These are phyloP conservation scores for Cyphomyrmex costatus DNA, from an alignment of 1,140 invertebrate genomes.

Conservation along the genomic window DNA sequence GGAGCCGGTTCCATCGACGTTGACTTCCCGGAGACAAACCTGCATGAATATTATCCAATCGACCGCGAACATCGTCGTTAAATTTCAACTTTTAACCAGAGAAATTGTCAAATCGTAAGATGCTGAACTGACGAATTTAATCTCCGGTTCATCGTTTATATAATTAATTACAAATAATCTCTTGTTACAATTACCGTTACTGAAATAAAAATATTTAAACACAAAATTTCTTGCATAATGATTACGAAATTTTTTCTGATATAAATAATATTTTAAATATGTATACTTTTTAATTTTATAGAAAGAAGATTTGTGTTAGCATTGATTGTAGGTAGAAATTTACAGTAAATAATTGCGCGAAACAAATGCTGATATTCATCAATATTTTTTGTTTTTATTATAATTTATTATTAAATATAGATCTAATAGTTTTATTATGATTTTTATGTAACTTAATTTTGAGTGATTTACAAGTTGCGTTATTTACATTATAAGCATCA, in stretches of 20 bases:
- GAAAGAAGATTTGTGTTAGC: not conserved
- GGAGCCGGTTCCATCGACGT: conserved; percentile 19
- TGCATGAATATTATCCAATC: conserved; percentile 31
- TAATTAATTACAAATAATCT: not conserved
- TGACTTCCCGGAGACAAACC: conserved; percentile 5
- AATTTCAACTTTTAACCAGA: not conserved
- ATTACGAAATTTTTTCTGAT: not conserved
- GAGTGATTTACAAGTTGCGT: not conserved
- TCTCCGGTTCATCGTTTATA: not conserved
- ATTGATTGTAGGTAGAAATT: not conserved
- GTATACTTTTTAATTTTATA: not conserved
- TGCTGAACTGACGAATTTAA: not conserved
- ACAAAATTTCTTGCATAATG: not conserved
- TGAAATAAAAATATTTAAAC: not conserved
- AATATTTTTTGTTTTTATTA: not conserved
- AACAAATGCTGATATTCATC: not conserved
- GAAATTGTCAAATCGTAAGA: not conserved
- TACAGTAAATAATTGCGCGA: not conserved
- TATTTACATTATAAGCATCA: not conserved
- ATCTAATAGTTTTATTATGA: not conserved
- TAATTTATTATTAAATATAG: not conserved
- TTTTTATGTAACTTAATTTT: not conserved
- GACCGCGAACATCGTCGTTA: not conserved
- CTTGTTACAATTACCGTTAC: too few relatives aligned
- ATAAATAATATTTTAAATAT: not conserved